Evolutionary conservation across 2,888 invertebrate species (phyloP).

Genomic region (Eulithis testata): DNA sequence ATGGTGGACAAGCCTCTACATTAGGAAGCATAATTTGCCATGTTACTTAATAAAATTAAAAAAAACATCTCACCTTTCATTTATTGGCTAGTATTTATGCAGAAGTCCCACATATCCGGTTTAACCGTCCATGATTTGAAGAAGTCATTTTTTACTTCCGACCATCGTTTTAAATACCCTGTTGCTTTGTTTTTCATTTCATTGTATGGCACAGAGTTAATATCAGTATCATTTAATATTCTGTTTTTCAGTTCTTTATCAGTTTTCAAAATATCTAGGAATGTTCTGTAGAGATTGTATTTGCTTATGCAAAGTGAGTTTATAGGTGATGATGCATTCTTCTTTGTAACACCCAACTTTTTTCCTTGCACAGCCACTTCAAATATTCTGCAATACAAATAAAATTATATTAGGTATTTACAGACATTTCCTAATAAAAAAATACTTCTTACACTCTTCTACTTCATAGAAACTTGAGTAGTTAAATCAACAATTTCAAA

Average conservation of each 20-base stretch:
- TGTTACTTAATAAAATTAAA: no score
- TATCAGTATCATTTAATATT: conserved; percentile 45
- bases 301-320: conserved; percentile 83
- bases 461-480: no score
- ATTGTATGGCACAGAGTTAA: conserved; percentile 61
- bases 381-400: conserved; percentile 76
- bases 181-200: conserved; percentile 68
- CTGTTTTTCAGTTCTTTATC: conserved; percentile 51
- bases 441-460: no score
- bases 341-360: conserved; percentile 92
- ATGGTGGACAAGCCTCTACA: no score
- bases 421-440: background rate
- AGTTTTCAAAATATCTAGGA: conserved; percentile 66
- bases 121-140: conserved; percentile 85
- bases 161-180: conserved; percentile 67
- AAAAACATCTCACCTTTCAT: conserved; percentile 13
- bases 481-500: background rate
- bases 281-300: conserved; percentile 79
- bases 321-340: conserved; percentile 69
- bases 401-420: background rate
- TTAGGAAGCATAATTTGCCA: no score
- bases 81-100: conserved; percentile 47
- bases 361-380: conserved; percentile 92
- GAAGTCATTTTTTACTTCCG: conserved; percentile 67
- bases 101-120: conserved; percentile 78